A percentile compares a stretch with the other conserved stretches of the same genome.
phyloP scores from a whole-genome alignment of 2,113 vertebrate genomes.

The Pelecanus crispus region DNA sequence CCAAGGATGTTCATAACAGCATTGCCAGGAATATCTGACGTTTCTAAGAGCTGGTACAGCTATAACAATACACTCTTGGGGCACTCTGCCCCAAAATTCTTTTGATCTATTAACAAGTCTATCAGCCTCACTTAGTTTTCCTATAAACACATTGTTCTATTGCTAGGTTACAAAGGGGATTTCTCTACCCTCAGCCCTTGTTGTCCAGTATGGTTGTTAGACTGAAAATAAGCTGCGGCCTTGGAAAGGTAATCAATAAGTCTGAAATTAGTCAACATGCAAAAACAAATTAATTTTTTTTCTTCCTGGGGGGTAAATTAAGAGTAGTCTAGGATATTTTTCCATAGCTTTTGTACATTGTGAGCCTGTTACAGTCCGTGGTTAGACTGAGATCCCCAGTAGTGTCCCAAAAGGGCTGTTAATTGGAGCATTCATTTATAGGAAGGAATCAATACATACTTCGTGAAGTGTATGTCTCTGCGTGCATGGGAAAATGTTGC shows the following conservation, averaged over 20 bases:
- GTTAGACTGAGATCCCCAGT: neutral
- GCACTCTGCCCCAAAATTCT: neutral
- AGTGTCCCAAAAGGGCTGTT: neutral
- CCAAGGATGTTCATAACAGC: neutral
- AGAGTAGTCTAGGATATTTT: neutral
- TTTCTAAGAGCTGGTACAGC: neutral
- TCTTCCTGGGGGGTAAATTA: neutral
- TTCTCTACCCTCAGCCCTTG: neutral
- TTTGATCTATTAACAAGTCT: neutral
- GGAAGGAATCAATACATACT: neutral
- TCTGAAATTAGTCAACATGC: neutral
- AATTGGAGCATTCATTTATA: neutral
- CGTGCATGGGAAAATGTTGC: neutral
- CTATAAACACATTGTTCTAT: neutral
- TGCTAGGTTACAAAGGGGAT: neutral
- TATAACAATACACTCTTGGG: neutral
- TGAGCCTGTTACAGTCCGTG: neutral
- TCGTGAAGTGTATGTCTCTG: neutral
- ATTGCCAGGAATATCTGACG: neutral
- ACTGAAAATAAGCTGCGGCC: neutral
- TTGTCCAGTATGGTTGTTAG: neutral
- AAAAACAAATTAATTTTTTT: neutral
- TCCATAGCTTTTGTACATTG: neutral
- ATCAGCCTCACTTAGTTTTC: neutral
- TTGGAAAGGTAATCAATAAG: neutral